Percentiles rank a stretch among this genome's conserved stretches.
phyloP scores from a whole-genome alignment of 2,888 invertebrate species.

The Morpho achilles region DNA sequence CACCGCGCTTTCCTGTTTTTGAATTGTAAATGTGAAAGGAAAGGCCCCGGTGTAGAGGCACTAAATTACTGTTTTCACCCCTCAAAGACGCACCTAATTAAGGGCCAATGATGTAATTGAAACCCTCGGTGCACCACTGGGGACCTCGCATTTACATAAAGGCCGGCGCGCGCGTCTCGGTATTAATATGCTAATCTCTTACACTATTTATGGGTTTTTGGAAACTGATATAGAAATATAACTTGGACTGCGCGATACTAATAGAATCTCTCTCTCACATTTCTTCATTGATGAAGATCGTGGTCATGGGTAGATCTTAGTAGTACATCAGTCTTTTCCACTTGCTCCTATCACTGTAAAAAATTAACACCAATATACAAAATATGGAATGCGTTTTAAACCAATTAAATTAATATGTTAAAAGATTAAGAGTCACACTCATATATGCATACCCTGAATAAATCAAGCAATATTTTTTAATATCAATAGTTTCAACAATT shows the following conservation, averaged over 20 bases:
- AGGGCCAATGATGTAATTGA: conserved; percentile 35
- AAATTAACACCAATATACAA: too few species aligned
- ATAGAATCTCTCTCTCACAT: not conserved
- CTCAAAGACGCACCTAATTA: conserved; percentile 19
- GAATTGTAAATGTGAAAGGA: conserved; percentile 5
- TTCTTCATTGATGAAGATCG: not conserved
- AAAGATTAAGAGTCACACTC: too few species aligned
- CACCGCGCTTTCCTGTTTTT: not conserved
- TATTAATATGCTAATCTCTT: conserved; percentile 37
- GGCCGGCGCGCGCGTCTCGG: conserved; percentile 18
- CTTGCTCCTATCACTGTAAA: too few species aligned
- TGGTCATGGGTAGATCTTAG: not conserved
- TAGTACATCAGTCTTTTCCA: not conserved
- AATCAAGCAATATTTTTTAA: too few species aligned
- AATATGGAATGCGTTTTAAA: too few species aligned
- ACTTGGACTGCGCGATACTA: not conserved
- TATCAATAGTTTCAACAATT: too few species aligned
- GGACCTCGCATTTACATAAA: conserved; percentile 40
- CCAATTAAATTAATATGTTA: too few species aligned
- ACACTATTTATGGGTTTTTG: conserved; percentile 20
- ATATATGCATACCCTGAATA: too few species aligned
- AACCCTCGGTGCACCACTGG: conserved; percentile 38
- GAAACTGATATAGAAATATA: not conserved
- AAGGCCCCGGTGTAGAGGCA: conserved; percentile 3
- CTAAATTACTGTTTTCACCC: conserved; percentile 5